Conservation (phyloP, 1,140 invertebrate genomes). For the Drosophila asahinai region DNA sequence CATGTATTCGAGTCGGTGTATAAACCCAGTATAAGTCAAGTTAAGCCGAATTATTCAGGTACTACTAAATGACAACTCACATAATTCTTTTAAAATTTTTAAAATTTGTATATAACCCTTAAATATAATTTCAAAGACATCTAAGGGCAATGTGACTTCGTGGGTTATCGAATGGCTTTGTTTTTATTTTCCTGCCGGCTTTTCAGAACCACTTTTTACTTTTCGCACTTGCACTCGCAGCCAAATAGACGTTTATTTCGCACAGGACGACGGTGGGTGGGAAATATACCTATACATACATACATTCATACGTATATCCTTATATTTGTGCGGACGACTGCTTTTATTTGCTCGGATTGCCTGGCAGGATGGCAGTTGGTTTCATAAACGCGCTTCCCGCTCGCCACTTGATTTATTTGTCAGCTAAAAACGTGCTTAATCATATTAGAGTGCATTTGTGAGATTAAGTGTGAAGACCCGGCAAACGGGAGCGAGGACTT, state of each 20-base stretch:
- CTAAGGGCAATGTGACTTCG: conserved; percentile 33
- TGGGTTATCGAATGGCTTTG: neutral
- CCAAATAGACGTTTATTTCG: conserved; percentile 60
- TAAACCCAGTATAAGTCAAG: no score
- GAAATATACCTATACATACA: neutral
- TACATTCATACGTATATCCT: conserved; percentile 2
- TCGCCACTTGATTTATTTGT: conserved; percentile 78
- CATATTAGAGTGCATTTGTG: conserved; percentile 82
- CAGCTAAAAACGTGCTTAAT: conserved; percentile 82
- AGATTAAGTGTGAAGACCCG: conserved; percentile 70
- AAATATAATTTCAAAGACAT: neutral
- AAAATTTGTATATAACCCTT: neutral
- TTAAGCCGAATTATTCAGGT: no score
- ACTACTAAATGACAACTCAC: no score
- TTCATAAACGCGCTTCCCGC: conserved; percentile 59
- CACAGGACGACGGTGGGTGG: conserved; percentile 3
- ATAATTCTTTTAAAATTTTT: no score
- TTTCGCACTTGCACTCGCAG: conserved; percentile 51
- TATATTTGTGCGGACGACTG: conserved; percentile 25
- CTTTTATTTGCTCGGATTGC: conserved; percentile 56
- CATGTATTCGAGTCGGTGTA: no score
- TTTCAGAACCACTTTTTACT: conserved; percentile 51
- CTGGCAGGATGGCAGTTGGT: conserved; percentile 47
- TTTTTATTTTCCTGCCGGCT: conserved; percentile 35
- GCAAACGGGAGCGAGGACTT: conserved; percentile 21